Conservation (phyloP, 92 coral and sea anemone genomes). For the Virgularia gustaviana region DNA sequence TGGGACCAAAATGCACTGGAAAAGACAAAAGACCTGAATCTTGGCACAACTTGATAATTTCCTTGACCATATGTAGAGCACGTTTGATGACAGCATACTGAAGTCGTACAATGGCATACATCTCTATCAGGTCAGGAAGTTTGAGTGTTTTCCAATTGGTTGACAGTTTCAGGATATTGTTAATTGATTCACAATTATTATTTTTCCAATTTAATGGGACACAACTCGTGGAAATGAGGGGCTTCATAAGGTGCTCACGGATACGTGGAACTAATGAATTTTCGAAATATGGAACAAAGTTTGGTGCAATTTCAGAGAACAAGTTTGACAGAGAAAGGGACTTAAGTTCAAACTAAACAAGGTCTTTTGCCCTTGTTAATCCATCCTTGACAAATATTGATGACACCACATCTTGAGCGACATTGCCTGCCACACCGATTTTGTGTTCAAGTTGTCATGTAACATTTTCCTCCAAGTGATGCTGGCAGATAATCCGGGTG, state of each 20-base stretch:
- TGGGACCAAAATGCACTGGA: too few relatives aligned
- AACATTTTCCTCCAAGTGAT: conserved; percentile 2
- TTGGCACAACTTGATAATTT: too few relatives aligned
- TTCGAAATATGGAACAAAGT: conserved; percentile 15
- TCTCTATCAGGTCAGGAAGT: neutral
- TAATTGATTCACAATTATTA: conserved; percentile 14
- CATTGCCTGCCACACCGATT: conserved; percentile 1
- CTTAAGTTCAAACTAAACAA: neutral
- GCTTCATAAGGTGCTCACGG: neutral
- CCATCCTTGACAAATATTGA: conserved; percentile 8
- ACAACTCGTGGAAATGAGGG: neutral
- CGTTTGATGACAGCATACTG: neutral
- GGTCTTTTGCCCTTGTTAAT: neutral
- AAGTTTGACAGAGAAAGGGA: neutral
- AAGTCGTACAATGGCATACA: neutral
- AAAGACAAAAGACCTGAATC: too few relatives aligned
- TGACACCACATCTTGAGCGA: neutral
- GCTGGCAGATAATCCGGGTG: conserved; percentile 6
- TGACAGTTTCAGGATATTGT: neutral
- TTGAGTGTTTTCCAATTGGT: neutral
- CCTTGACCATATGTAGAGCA: neutral
- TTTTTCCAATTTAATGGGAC: conserved; percentile 21
- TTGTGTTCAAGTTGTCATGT: neutral
- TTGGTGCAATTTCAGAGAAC: conserved; percentile 8
- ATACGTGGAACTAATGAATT: conserved; percentile 12